Conservation (phyloP, 64 coral and sea anemone genomes). For the Anthopleura sola region DNA sequence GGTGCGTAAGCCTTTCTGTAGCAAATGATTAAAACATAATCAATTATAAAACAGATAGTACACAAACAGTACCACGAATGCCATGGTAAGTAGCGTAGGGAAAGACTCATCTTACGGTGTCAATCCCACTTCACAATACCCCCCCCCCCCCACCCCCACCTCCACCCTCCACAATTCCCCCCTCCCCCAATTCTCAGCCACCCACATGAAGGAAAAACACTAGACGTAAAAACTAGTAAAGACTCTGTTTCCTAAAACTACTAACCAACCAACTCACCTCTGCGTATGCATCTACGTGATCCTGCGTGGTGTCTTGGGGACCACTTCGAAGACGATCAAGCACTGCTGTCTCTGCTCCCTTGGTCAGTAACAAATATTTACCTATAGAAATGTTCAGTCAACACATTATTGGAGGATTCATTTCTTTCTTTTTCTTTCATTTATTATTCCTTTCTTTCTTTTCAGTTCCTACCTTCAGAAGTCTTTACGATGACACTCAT, state of each 20-base stretch:
- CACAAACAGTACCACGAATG: too few species aligned
- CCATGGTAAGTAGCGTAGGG: too few species aligned
- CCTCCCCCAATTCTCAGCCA: background rate
- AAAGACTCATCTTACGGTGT: too few species aligned
- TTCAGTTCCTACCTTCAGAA: conserved; percentile 39
- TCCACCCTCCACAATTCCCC: too few species aligned
- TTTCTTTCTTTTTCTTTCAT: background rate
- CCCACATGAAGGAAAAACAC: too few species aligned
- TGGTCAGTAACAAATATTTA: conserved; percentile 75
- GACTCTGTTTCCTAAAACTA: background rate
- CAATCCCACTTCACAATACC: too few species aligned
- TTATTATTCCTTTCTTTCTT: too few species aligned
- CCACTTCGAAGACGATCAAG: conserved; percentile 74
- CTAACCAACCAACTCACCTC: too few species aligned
- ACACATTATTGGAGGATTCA: background rate
- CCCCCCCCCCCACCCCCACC: too few species aligned
- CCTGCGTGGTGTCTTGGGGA: conserved; percentile 59
- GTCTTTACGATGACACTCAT: conserved; percentile 96
- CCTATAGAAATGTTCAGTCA: conserved; percentile 37
- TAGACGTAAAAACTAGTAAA: too few species aligned
- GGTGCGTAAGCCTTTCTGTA: conserved; percentile 93
- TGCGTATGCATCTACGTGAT: conserved; percentile 88
- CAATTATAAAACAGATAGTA: background rate
- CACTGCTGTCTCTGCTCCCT: conserved; percentile 93
- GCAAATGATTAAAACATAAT: background rate